A percentile compares a stretch with the other conserved stretches of the same genome.
Evolutionary conservation across 2,113 vertebrate species (phyloP).

Genomic region (Mesembrinibis cayennensis): DNA sequence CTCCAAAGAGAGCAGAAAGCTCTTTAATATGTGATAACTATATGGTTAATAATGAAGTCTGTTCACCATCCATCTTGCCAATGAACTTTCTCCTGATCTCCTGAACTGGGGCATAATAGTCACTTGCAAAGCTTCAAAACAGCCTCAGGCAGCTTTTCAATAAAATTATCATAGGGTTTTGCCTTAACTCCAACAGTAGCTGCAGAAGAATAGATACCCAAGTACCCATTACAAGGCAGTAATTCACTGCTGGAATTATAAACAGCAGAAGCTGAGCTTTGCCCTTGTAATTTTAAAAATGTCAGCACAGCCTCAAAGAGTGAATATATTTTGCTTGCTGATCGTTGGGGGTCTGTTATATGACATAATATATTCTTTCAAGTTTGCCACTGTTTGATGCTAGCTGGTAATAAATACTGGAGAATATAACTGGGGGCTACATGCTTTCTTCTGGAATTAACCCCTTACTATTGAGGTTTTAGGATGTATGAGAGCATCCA

Average conservation of each 20-base stretch:
- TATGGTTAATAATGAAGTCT: slow-evolving; percentile 4
- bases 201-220: slow-evolving; percentile 40
- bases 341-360: slow-evolving; percentile 8
- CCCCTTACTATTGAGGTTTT: not conserved
- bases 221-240: slow-evolving; percentile 27
- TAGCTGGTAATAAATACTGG: slow-evolving; percentile 14
- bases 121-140: slow-evolving; percentile 42
- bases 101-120: not conserved
- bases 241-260: slow-evolving; percentile 49
- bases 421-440: not conserved
- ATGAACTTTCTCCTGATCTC: slow-evolving; percentile 7
- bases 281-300: slow-evolving; percentile 48
- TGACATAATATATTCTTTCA: slow-evolving; percentile 31
- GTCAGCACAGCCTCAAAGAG: slow-evolving; percentile 32
- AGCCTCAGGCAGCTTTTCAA: slow-evolving; percentile 38
- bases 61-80: not conserved
- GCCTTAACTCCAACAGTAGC: slow-evolving; percentile 19
- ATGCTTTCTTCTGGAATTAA: slow-evolving; percentile 15
- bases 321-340: slow-evolving; percentile 28
- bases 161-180: slow-evolving; percentile 32
- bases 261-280: slow-evolving; percentile 56
- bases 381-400: slow-evolving; percentile 7
- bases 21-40: not conserved
- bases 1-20: not conserved
- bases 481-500: not conserved